Evolutionary conservation across 2,797 vertebrate species (phyloP), one percentile per base, ranked within the genome.

Genomic region (Platyrinchus mystaceus): DNA sequence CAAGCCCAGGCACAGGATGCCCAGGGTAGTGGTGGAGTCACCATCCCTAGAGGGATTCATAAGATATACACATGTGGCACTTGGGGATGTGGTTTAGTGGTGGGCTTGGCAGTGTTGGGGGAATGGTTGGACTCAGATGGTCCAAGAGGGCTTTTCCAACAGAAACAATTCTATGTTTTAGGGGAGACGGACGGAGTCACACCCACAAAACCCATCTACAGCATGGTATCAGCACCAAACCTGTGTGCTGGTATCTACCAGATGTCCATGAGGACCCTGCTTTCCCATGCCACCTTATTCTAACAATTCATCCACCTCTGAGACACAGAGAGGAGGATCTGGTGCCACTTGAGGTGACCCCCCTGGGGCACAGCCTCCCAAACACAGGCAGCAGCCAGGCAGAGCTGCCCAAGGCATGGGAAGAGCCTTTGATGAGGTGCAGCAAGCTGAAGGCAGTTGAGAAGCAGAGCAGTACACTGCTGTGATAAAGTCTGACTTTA

Each of bases 401-500:
- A 79, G 53, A 69, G 58, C 34, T 62, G 47, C 44, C 79, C 74
- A 16, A 58, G 68, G 60, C 8, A 13, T 6, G 30, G 52, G 49
- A 41, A 87, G 62, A 86, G 58, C 19, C 58, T 86, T 76, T 69
- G 47, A 66, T 24, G 73, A 91, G 58, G 44, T 55, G 69, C 66
- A 62, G n/a, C 70, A 76, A 34, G 41, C 39, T 34, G 78, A 68
- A 89, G 71, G 75, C 59, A 82, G n/a, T 1, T 41, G 47, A 66
- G 36, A 84, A 95, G 69, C 64, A 85, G 32, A 71, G 50, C 37
- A 60, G 49, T 14, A 49, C 2, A 14, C 9, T n/a, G 63, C 60
- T 66, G 67, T 43, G 69, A 84, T 63, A 27, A 66, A 91, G 73
- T 8, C 70, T 73, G 47, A 43, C 83, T 91, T 81, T 55, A 77